These are phyloP conservation scores for Eutrigla gurnardus DNA, from an alignment of 2,797 vertebrate genomes.

Conservation along the genomic window DNA sequence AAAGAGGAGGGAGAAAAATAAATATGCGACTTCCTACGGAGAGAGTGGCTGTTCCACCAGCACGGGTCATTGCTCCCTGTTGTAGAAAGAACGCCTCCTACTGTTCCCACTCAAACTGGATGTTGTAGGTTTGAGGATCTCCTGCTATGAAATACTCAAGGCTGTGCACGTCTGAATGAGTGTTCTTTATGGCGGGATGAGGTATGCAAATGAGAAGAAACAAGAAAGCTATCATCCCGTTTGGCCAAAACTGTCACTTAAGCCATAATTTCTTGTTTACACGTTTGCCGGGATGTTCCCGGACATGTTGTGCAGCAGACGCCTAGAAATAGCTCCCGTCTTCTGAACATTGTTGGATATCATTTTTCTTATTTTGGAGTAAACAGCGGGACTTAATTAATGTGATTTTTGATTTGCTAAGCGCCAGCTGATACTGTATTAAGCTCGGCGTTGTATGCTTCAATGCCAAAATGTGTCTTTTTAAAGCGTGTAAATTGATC, in stretches of 20 bases:
- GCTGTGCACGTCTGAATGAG: constrained; percentile 40
- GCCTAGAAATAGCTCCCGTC: constrained; percentile 4
- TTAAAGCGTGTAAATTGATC: neutral
- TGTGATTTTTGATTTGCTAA: neutral
- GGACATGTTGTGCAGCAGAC: constrained; percentile 31
- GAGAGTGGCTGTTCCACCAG: constrained; percentile 50
- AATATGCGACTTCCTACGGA: constrained; percentile 47
- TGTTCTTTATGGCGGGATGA: constrained; percentile 43
- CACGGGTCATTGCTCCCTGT: constrained; percentile 61
- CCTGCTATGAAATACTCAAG: constrained; percentile 54
- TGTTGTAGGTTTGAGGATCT: constrained; percentile 47
- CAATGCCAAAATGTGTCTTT: neutral
- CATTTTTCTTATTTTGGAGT: neutral
- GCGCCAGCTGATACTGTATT: neutral
- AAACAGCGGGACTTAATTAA: neutral
- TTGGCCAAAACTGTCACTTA: constrained; percentile 23
- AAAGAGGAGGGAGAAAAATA: constrained; percentile 34
- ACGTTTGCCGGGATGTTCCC: constrained; percentile 26
- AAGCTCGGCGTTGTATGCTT: neutral
- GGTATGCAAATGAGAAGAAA: constrained; percentile 41
- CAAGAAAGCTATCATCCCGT: constrained; percentile 13
- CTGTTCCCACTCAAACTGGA: constrained; percentile 39
- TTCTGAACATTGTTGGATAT: neutral
- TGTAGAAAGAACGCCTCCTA: constrained; percentile 53
- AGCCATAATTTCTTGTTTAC: constrained; percentile 37